Percentiles rank a stretch among this genome's conserved stretches.
These are phyloP conservation scores for Caranx melampygus DNA, from an alignment of 2,113 vertebrate species.

Conservation along the genomic window DNA sequence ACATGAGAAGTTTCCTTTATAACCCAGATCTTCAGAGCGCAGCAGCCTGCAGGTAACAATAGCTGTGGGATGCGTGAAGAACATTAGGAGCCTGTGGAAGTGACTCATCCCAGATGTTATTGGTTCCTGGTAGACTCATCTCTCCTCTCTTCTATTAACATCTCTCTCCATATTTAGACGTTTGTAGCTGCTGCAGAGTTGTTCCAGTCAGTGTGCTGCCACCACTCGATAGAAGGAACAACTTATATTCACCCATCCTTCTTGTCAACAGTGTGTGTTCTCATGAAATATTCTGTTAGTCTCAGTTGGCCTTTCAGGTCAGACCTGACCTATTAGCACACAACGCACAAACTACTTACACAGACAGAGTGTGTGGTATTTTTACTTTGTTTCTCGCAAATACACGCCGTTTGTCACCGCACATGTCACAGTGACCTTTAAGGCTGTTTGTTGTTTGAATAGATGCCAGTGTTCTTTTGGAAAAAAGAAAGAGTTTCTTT, in stretches of 20 bases:
- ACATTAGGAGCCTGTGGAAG: conserved; percentile 22
- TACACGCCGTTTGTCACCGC: background rate
- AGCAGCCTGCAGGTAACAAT: conserved; percentile 9
- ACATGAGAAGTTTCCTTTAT: background rate
- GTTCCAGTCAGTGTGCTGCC: conserved; percentile 13
- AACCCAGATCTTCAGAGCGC: conserved; percentile 18
- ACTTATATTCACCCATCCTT: conserved; percentile 21
- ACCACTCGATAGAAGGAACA: conserved; percentile 1
- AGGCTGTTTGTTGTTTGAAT: conserved; percentile 5
- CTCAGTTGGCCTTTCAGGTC: conserved; percentile 9
- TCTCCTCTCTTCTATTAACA: conserved; percentile 4
- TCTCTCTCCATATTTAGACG: background rate
- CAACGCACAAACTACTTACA: conserved; percentile 15
- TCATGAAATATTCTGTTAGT: conserved; percentile 1
- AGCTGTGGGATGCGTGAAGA: background rate
- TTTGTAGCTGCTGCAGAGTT: background rate
- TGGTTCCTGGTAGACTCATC: conserved; percentile 3
- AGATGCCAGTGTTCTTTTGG: background rate
- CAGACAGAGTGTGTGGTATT: conserved; percentile 10
- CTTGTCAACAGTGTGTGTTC: conserved; percentile 25
- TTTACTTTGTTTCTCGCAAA: background rate
- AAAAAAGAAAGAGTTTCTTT: too few relatives aligned
- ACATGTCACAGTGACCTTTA: conserved; percentile 49
- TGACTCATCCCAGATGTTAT: conserved; percentile 25
- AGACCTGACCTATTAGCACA: conserved; percentile 2